Evolutionary conservation across 2,113 vertebrate genomes (phyloP).

Genomic region (Otis tarda): DNA sequence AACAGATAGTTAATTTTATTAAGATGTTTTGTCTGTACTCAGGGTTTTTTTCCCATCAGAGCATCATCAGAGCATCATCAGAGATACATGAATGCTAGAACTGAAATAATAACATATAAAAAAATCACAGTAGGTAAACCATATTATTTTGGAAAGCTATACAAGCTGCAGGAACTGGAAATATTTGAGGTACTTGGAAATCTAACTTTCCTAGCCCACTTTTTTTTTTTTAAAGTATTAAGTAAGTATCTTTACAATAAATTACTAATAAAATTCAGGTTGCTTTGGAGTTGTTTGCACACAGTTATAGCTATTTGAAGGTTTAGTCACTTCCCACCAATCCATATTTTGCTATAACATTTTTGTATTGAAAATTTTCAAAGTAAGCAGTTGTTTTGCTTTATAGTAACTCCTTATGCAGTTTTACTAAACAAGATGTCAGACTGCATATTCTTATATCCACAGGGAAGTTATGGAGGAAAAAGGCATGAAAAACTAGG

Average conservation of each 20-base stretch:
- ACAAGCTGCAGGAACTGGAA: background rate
- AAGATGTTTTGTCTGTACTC: background rate
- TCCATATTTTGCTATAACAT: background rate
- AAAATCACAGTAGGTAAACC: background rate
- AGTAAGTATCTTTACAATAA: background rate
- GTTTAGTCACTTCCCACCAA: background rate
- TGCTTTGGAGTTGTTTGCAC: background rate
- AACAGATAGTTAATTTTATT: background rate
- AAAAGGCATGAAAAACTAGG: background rate
- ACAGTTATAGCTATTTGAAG: background rate
- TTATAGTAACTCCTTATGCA: background rate
- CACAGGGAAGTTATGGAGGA: background rate
- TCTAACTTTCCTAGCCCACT: background rate
- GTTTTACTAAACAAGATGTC: background rate
- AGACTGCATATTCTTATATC: background rate
- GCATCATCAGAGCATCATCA: background rate
- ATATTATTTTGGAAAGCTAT: background rate
- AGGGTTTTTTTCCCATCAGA: background rate
- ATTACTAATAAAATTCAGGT: background rate
- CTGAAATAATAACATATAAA: background rate
- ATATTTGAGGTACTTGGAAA: background rate
- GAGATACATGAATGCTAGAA: background rate
- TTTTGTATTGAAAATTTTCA: background rate
- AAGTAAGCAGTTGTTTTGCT: background rate
- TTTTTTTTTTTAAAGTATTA: background rate